Evolutionary conservation across 1,140 invertebrate species (phyloP), one percentile per base, ranked within the genome.

Genomic region (Tetraneura akinire): DNA sequence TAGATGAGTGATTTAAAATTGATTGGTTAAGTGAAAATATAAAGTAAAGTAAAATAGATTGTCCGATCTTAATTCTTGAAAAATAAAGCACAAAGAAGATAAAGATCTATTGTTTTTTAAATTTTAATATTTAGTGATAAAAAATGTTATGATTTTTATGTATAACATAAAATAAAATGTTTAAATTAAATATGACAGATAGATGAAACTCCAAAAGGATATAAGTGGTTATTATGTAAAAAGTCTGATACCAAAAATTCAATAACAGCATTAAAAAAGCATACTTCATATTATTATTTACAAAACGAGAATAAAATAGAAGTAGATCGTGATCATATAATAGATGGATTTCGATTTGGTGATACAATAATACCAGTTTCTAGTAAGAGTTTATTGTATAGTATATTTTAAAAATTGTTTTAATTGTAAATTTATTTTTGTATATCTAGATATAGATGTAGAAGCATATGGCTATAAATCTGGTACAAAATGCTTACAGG

Each of bases 311-410:
- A 23, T 16, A 14, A 76, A 45, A 47, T 21, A 76, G 21, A 57
- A 60, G 55, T 76, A 23, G 37, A 76, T 26, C 18, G 21, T 23
- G 29, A 57, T 18, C 1, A 60, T 76, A 42, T 76, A 76, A 76
- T 76, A 37, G 37, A 76, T 76, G 73, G 51, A 57, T 76, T 76
- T 60, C 32, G 55, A 11, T 76, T 76, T 76, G 73, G 73, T 60
- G 73, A 76, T 60, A 60, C 73, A 47, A 76, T 76, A 18, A 76
- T 76, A 76, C 73, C 73, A 5, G 53, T 76, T 23, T 23, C 73
- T 18, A 14, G 73, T 76, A 76, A 60, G 14, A 49, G 3, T 16
- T 11, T 70, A n/a, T n/a, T 6, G 49, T 0, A 18, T 11, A 49
- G 16, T 26, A 3, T 16, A 68, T 68, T 45, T 45, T n/a, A n/a